Base-by-base conservation (phyloP, 2,797 vertebrate species). In the Loriculus beryllinus region DNA sequence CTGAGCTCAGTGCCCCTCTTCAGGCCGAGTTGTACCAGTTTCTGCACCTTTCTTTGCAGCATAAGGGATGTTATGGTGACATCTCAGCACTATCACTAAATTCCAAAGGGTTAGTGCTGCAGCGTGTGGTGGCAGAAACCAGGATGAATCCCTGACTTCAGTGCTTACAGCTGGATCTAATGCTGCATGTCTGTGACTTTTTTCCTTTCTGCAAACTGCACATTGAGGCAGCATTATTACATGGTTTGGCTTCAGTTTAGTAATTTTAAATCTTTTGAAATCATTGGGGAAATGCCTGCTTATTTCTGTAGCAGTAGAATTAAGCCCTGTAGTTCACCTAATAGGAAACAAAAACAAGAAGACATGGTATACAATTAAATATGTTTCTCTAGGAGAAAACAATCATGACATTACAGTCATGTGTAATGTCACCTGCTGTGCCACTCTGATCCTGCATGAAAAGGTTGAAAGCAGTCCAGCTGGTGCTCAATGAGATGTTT, bases 31-130 rank as follows among this genome's bases (percentile, higher is more conserved):
- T 59, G 57, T 60, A 86, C 20, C 18, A 57, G 33, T 59, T 82
- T 71, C 64, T 77, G 31, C 21, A 31, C 16, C 29, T 59, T 59
- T 60, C 49, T 60, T 81, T 19, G 37, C 42, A 67, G 14, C 1
- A 0, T n/a, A 42, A 63, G 12, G 26, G 45, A 29, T 35, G 4
- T 31, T 69, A 21, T 1, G 10, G 33, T 5, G 25, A 33, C 20
- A 14, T 25, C 26, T 31, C 40, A 37, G 42, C 56, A 35, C 4
- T n/a, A n/a, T 23, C 5, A 5, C 37, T 48, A 31, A 70, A 43
- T 63, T 43, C 35, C 26, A 28, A 43, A 14, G 22, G n/a, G 23
- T 26, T 19, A 39, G 9, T 21, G 6, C 10, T 37, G 37, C 22
- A 33, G 6, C 2, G 0, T 2, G 4, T 45, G 45, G 18, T 43